These are phyloP conservation scores for Haemorhous mexicanus DNA, from an alignment of 2,113 vertebrate genomes.

Conservation along the genomic window DNA sequence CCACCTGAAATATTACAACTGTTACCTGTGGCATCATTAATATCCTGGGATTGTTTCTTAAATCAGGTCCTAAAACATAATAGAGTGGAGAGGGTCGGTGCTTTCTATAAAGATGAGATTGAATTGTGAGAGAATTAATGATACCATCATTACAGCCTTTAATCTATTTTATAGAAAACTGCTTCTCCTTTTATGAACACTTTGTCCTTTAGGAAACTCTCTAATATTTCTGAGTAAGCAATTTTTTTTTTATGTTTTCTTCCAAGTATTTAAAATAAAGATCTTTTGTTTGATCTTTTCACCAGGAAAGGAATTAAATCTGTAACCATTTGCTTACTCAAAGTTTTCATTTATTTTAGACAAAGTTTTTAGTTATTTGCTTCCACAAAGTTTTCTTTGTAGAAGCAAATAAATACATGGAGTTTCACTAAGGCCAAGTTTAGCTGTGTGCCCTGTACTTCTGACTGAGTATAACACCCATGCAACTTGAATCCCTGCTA, in stretches of 20 bases:
- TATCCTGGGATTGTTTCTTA: slow-evolving; percentile 46
- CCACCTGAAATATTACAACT: slow-evolving; percentile 29
- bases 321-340: neutral
- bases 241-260: neutral
- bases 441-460: neutral
- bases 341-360: too few relatives aligned
- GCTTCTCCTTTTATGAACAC: slow-evolving; percentile 55
- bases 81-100: neutral
- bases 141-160: slow-evolving; percentile 48
- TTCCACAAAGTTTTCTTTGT: neutral
- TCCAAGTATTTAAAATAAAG: neutral
- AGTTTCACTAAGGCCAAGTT: neutral
- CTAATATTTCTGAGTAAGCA: slow-evolving; percentile 48
- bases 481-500: neutral
- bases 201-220: slow-evolving; percentile 53
- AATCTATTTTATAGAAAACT: slow-evolving; percentile 60
- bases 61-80: slow-evolving; percentile 57
- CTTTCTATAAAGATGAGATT: slow-evolving; percentile 58
- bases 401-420: neutral
- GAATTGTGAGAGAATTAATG: slow-evolving; percentile 64
- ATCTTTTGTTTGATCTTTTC: neutral
- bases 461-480: neutral
- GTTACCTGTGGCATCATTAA: slow-evolving; percentile 43
- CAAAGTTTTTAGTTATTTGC: too few relatives aligned
- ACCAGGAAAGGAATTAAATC: neutral